Evolutionary conservation across 2,113 vertebrate genomes (phyloP).

Genomic region (Fulica atra): DNA sequence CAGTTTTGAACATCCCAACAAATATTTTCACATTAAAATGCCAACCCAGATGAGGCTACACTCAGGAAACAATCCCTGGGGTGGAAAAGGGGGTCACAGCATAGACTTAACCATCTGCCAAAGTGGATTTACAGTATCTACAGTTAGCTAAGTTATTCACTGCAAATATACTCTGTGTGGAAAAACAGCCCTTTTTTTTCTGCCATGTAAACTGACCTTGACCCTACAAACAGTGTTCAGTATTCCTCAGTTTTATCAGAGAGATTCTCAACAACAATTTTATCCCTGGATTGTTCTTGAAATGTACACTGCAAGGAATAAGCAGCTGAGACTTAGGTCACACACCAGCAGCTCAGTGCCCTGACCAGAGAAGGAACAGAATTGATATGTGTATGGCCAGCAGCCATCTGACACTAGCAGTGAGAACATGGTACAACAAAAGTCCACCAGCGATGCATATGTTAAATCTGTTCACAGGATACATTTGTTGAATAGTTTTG

Average conservation of each 20-base stretch:
- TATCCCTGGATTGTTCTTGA: background rate
- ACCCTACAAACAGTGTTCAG: background rate
- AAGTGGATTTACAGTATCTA: constrained; percentile 27
- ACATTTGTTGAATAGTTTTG: constrained; percentile 28
- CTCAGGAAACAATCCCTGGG: constrained; percentile 13
- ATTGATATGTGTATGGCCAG: background rate
- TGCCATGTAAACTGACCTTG: constrained; percentile 24
- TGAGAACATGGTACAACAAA: background rate
- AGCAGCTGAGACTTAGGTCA: constrained; percentile 4
- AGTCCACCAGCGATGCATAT: constrained; percentile 18
- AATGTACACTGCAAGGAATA: background rate
- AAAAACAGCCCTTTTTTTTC: background rate
- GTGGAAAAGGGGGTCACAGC: constrained; percentile 14
- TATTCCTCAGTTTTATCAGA: background rate
- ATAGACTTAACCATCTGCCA: constrained; percentile 33
- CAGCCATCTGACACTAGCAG: background rate
- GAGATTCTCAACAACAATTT: constrained; percentile 12
- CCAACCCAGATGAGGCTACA: background rate
- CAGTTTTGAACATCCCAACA: background rate
- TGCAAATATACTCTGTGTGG: constrained; percentile 4
- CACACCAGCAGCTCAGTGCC: background rate
- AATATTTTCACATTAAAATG: constrained; percentile 17
- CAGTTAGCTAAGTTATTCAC: constrained; percentile 32
- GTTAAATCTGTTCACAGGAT: constrained; percentile 39
- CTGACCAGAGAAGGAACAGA: background rate